Base-by-base conservation (phyloP, 2,888 invertebrate genomes). In the Parnassius smintheus region DNA sequence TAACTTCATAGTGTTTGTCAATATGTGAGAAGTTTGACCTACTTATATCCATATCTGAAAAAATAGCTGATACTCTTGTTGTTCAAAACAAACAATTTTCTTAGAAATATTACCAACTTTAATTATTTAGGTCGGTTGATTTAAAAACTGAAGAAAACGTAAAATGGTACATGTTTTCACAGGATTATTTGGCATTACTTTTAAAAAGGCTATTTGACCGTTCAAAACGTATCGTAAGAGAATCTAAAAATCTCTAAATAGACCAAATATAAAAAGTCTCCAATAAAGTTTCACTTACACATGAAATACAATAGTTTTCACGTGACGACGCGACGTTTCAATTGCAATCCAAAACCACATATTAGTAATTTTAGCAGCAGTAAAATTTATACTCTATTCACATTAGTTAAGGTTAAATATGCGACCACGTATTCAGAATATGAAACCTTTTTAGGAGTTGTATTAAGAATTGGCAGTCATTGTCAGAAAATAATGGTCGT, bases 251-350 rank as follows among this genome's bases (percentile, higher is more conserved):
- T 85, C 51, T 59, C 18, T 1, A 18, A 18, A 18, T 18, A 18
- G 18, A 1, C 18, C 18, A 18, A 18, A 18, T 18, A 18, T 25
- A 4, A 81, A 81, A 80, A 80, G 78, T 77, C 80, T 72, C 80
- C 83, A 88, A 90, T 90, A 88, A 90, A 91, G 89, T 85, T 86
- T 90, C 90, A 91, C 89, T 90, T 91, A 89, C 85, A 88, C 84
- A 86, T 84, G 77, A 90, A 88, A 89, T 90, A 90, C 89, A 74
- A 59, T 88, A 90, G 89, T 85, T 88, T 90, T 82, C 83, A 83
- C 86, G 83, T 88, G 85, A 88, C 85, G 77, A n/a, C 4, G 11
- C 85, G 77, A n/a, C n/a, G 11, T 46, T 46, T n/a, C 58, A 13
- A 2, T 41, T 12, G 2, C n/a, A 3, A 2, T 2, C n/a, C 59